These are phyloP conservation scores for Thalassarche chlororhynchos DNA, from an alignment of 2,113 vertebrate genomes.

Conservation along the genomic window DNA sequence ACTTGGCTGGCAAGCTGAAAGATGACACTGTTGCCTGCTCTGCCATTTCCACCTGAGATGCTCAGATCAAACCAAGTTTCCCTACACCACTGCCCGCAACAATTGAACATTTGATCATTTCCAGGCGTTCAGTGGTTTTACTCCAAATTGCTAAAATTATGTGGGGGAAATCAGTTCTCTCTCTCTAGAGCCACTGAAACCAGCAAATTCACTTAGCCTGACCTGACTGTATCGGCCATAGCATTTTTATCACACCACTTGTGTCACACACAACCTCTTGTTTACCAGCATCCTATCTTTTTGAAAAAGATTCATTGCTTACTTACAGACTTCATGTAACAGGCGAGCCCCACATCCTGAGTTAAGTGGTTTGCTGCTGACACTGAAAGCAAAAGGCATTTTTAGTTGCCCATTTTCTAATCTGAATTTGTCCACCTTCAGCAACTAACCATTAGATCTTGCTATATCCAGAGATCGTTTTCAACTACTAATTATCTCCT, in stretches of 20 bases:
- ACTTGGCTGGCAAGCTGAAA: neutral
- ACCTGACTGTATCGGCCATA: neutral
- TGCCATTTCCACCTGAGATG: neutral
- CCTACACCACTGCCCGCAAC: neutral
- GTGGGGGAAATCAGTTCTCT: neutral
- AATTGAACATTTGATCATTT: neutral
- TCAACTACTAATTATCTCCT: neutral
- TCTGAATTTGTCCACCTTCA: neutral
- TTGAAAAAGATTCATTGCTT: neutral
- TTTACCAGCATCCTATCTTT: neutral
- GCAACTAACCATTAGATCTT: neutral
- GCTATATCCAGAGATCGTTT: neutral
- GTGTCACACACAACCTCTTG: neutral
- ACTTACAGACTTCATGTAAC: neutral
- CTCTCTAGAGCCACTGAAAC: neutral
- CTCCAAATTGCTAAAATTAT: neutral
- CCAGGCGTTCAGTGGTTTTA: neutral
- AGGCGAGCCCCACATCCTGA: neutral
- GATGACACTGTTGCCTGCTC: neutral
- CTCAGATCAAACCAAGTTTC: neutral
- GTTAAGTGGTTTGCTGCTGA: neutral
- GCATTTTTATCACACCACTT: neutral
- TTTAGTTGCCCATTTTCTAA: neutral
- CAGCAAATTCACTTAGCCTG: neutral
- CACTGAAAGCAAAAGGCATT: neutral